Base-by-base conservation (phyloP, 2,113 vertebrate species). In the Actinemys pallida region DNA sequence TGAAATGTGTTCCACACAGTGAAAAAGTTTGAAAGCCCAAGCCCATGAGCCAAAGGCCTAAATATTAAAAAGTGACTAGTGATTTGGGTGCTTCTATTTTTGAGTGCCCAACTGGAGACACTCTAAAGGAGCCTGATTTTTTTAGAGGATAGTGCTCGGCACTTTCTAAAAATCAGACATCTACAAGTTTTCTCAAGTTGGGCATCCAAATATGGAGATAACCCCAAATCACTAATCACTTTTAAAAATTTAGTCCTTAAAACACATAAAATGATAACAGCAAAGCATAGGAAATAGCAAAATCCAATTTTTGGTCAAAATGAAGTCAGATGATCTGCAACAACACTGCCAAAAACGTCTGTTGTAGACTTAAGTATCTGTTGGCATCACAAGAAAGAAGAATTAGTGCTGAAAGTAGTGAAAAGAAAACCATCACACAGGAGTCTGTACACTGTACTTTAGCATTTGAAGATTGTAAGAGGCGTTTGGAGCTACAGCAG, bases 351-450 rank as follows among this genome's bases (percentile, higher is more conserved):
- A 90, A 95, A 89, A 83, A 4, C 50, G 95, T 5, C 87, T 91
- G 35, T 24, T 93, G 81, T 82, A 92, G 88, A 93, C 81, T 87
- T 89, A 69, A 47, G 45, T 80, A 81, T 96, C 87, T 90, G 79
- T 65, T 96, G 93, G 83, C 91, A 81, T 88, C 91, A 90, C 27
- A 91, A 95, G 82, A 93, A 79, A 92, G 92, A 92, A 87, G 87
- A 95, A 92, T 92, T 93, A 95, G 85, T 82, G 88, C 59, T 94
- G 75, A 81, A 96, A 95, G 62, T 87, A 95, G 81, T 1, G 0
- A 90, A 92, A 97, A 94, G 88, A 92, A 96, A 96, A 91, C 65
- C 88, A 82, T 94, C 91, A 79, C 57, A 82, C 59, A 76, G 72
- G 80, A 95, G 91, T 93, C 96, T 94, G 80, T 89, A 89, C 59